phyloP scores from a whole-genome alignment of 2,888 invertebrate species.

The Dicyrtomina minuta region DNA sequence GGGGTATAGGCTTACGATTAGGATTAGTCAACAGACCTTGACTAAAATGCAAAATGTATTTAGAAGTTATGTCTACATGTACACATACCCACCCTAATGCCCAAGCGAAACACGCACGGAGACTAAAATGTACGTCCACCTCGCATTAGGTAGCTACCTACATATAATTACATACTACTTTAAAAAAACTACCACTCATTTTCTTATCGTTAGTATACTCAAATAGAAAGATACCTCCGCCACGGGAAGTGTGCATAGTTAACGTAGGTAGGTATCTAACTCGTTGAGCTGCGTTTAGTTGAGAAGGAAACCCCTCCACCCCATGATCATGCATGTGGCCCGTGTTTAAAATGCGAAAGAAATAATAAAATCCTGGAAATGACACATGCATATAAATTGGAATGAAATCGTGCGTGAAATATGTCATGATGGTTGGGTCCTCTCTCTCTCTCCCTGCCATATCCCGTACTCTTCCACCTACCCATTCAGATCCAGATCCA shows the following conservation, averaged over 20 bases:
- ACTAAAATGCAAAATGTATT: not conserved
- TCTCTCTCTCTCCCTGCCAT: constrained; percentile 1
- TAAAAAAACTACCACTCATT: not conserved
- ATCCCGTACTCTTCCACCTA: too few species aligned
- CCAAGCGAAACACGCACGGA: not conserved
- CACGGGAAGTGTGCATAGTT: too few species aligned
- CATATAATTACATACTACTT: not conserved
- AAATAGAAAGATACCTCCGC: too few species aligned
- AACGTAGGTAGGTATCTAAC: too few species aligned
- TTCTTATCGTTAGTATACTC: too few species aligned
- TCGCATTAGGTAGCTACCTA: not conserved
- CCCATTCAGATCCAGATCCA: too few species aligned
- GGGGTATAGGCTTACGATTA: not conserved
- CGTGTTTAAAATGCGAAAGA: constrained; percentile 45
- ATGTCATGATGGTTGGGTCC: constrained; percentile 30
- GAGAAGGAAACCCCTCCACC: not conserved
- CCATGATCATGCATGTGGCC: not conserved
- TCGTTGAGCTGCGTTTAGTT: too few species aligned
- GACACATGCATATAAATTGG: constrained; percentile 53
- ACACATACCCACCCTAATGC: not conserved
- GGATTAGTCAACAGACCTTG: constrained; percentile 3
- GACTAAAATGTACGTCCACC: not conserved
- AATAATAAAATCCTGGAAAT: constrained; percentile 50
- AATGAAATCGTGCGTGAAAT: constrained; percentile 44
- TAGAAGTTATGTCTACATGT: not conserved